Base-by-base conservation (phyloP, 2,797 vertebrate species). In the Sebastolobus alascanus region DNA sequence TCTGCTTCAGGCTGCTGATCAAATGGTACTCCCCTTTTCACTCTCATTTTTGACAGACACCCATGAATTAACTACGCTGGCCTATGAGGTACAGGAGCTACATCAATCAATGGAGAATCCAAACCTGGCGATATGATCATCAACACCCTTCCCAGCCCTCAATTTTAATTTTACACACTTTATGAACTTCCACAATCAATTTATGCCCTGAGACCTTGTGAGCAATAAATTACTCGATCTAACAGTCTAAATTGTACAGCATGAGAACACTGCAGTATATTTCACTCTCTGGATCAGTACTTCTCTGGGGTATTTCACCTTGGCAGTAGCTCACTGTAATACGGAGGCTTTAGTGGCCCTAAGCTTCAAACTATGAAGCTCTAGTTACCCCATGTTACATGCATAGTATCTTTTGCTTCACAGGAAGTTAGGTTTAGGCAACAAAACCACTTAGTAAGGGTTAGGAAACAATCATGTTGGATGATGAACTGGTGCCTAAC, bases 161-260 rank as follows among this genome's bases (percentile, higher is more conserved):
- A 0, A 64, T 59, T 73, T 60, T 18, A 60, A 69, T 73, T 77
- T 35, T 29, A 67, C 29, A 11, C 35, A 3, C 71, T 86, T 82
- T 50, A 74, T 73, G 29, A 67, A 80, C 71, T 58, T 82, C 43
- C 46, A 38, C 66, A 66, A 13, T 31, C 18, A 43, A 37, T 65
- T n/a, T 52, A 31, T 59, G 18, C 40, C 38, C 63, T 13, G 1
- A 37, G 38, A 54, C 50, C 22, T 68, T 43, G 25, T 10, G 3
- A 35, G 52, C 38, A 4, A 66, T 69, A 50, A 70, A 72, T 71
- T 20, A 71, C 31, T 6, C 0, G 0, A 40, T 50, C n/a, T 46
- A 16, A 8, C 22, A 1, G 40, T 68, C 4, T 65, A 60, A 64
- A 60, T 20, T 1, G 29, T 60, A 0, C 11, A 35, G 77, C 33